A percentile compares a stretch with the other conserved stretches of the same genome.
Conservation (phyloP, 1,140 invertebrate genomes). For the Octopus bimaculoides region DNA sequence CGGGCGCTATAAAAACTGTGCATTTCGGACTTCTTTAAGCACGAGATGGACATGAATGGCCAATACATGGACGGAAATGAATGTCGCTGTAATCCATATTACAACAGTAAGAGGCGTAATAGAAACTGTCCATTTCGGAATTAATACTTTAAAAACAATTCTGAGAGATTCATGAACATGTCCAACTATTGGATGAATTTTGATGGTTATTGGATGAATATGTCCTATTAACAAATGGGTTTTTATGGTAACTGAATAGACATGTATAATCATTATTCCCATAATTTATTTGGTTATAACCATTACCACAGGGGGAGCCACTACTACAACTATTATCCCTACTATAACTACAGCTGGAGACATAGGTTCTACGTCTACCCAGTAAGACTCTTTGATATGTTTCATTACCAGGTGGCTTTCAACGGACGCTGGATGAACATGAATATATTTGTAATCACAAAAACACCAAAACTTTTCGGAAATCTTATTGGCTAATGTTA, state of each 20-base stretch:
- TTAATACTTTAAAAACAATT: background rate
- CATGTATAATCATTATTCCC: background rate
- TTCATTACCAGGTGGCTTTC: background rate
- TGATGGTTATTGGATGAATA: background rate
- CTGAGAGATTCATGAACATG: constrained; percentile 1
- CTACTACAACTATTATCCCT: background rate
- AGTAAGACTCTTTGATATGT: background rate
- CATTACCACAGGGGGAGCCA: background rate
- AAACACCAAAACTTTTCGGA: no score
- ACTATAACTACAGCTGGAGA: background rate
- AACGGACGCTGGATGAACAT: background rate
- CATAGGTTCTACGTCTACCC: background rate
- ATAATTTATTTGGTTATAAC: background rate
- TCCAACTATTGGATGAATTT: background rate
- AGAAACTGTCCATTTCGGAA: no score
- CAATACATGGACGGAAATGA: background rate
- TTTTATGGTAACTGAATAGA: background rate
- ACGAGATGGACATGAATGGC: background rate
- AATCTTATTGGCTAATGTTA: no score
- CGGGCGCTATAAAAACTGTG: no score
- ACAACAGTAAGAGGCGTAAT: background rate
- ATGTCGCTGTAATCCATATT: background rate
- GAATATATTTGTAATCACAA: no score
- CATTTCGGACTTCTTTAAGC: background rate
- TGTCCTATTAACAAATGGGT: background rate